A percentile compares a stretch with the other conserved stretches of the same genome.
Evolutionary conservation across 2,797 vertebrate species (phyloP).

Genomic region (Heterohyrax brucei): DNA sequence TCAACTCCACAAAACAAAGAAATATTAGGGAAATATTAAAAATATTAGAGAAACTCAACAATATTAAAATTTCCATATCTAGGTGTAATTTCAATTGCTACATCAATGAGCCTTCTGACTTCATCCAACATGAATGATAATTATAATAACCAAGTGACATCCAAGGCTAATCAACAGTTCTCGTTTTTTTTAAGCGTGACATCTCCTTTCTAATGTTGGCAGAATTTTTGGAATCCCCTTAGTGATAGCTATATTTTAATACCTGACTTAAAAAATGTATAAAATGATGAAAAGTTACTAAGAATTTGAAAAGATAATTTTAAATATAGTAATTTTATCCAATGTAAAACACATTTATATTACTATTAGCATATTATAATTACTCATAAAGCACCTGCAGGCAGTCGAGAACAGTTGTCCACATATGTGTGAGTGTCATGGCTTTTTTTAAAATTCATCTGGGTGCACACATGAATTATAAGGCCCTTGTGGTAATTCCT

Average conservation of each 20-base stretch:
- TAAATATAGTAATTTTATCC: background rate
- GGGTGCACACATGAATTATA: background rate
- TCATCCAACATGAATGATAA: background rate
- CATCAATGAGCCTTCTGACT: background rate
- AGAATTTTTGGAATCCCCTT: background rate
- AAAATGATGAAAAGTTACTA: background rate
- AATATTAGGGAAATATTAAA: background rate
- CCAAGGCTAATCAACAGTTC: background rate
- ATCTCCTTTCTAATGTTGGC: background rate
- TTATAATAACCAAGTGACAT: background rate
- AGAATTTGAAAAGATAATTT: constrained; percentile 32
- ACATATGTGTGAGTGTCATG: background rate
- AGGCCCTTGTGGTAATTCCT: background rate
- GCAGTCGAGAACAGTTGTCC: background rate
- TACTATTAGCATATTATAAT: background rate
- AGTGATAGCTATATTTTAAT: background rate
- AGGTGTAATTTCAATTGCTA: background rate
- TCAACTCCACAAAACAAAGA: background rate
- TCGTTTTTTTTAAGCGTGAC: background rate
- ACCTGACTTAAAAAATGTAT: background rate
- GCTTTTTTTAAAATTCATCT: background rate
- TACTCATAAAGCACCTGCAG: background rate
- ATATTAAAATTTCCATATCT: background rate
- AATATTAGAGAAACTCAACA: background rate
- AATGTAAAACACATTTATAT: background rate